These are phyloP conservation scores for Leiothrix lutea DNA, from an alignment of 2,113 vertebrate species.

Conservation along the genomic window DNA sequence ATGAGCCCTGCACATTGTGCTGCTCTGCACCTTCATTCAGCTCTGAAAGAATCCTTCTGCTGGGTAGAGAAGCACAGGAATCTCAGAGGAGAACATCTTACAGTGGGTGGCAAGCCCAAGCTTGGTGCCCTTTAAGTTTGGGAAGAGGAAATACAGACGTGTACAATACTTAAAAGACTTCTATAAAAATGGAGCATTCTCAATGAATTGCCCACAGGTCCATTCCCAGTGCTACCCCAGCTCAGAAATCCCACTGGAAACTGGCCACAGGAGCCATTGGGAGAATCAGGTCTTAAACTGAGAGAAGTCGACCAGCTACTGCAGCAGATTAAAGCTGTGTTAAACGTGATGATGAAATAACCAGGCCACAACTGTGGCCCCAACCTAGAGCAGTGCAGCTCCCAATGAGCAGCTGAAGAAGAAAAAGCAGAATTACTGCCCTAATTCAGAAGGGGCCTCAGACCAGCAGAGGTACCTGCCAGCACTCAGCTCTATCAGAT, in stretches of 20 bases:
- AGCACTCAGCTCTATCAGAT: neutral
- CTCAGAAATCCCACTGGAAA: neutral
- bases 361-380: neutral
- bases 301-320: neutral
- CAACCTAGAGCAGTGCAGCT: neutral
- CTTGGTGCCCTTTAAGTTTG: neutral
- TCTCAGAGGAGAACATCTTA: neutral
- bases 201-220: neutral
- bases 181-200: neutral
- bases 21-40: neutral
- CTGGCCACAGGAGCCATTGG: neutral
- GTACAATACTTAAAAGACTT: neutral
- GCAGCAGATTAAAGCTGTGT: neutral
- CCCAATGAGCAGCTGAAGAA: neutral
- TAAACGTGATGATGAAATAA: neutral
- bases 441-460: neutral
- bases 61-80: neutral
- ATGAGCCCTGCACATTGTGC: neutral
- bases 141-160: rapidly evolving
- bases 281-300: neutral
- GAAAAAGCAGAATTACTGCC: neutral
- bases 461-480: neutral
- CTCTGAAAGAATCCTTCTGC: neutral
- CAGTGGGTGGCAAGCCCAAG: neutral
- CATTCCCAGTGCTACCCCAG: neutral